A percentile compares a stretch with the other conserved stretches of the same genome.
These are phyloP conservation scores for Trinorchestia longiramus DNA, from an alignment of 1,140 invertebrate species.

Conservation along the genomic window DNA sequence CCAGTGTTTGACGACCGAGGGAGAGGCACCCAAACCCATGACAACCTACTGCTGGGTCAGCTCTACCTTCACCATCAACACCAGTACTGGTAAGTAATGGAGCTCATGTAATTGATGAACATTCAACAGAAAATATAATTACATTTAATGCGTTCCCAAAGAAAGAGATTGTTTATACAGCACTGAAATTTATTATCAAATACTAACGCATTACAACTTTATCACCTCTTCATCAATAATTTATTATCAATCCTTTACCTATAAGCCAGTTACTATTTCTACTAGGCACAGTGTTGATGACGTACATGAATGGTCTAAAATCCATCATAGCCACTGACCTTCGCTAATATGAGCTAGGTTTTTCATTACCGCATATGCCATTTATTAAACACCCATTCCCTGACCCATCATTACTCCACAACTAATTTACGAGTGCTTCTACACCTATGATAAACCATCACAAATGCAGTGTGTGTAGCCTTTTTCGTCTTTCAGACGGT, in stretches of 20 bases:
- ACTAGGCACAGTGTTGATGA: not conserved
- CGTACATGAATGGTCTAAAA: not conserved
- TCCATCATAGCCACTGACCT: not conserved
- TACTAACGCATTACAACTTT: not conserved
- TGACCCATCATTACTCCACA: no score
- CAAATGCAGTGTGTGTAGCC: no score
- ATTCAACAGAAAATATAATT: not conserved
- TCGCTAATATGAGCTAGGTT: not conserved
- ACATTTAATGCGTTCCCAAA: not conserved
- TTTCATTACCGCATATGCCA: not conserved
- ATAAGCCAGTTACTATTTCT: not conserved
- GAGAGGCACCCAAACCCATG: constrained; percentile 81
- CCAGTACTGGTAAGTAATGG: constrained; percentile 53
- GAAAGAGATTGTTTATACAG: not conserved
- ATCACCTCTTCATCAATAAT: not conserved
- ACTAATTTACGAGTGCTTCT: no score
- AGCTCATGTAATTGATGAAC: not conserved
- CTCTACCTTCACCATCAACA: constrained; percentile 83
- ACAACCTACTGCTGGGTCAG: constrained; percentile 94
- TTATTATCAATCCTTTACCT: not conserved
- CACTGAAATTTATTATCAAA: not conserved
- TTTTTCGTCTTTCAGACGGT: no score
- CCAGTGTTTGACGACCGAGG: constrained; percentile 81
- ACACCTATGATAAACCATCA: no score
- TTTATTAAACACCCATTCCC: not conserved